Percentiles rank a stretch among this genome's conserved stretches.
Conservation (phyloP, 2,113 vertebrate species). For the Cyprinodon brontotheroides region DNA sequence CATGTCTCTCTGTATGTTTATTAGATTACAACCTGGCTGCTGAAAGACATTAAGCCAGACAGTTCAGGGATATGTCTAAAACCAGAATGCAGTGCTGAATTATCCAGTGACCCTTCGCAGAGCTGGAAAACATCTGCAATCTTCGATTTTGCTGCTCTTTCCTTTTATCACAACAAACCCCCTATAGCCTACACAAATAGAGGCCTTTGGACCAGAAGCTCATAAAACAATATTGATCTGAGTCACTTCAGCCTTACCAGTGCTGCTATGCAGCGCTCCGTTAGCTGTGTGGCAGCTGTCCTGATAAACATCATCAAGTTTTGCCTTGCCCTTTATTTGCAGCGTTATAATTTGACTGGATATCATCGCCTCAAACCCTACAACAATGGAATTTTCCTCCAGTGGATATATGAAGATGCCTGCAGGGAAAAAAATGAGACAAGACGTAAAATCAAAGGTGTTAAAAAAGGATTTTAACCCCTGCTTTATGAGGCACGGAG, state of each 20-base stretch:
- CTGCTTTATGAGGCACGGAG: not conserved
- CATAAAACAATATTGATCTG: conserved; percentile 7
- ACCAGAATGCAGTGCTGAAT: not conserved
- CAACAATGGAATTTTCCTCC: conserved; percentile 87
- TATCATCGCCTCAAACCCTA: conserved; percentile 91
- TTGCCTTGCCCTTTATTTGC: conserved; percentile 94
- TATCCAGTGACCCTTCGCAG: not conserved
- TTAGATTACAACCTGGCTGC: not conserved
- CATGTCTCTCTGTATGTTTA: not conserved
- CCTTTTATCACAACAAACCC: not conserved
- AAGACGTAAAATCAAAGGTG: not conserved
- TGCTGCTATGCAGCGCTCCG: conserved; percentile 64
- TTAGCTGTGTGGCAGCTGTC: conserved; percentile 72
- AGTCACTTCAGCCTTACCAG: conserved; percentile 75
- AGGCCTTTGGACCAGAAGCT: not conserved
- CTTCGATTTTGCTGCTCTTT: not conserved
- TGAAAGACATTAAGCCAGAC: not conserved
- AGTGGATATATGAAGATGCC: conserved; percentile 94
- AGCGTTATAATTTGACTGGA: conserved; percentile 84
- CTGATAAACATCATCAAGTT: conserved; percentile 81
- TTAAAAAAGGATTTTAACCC: conserved; percentile 16
- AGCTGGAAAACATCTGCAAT: conserved; percentile 4
- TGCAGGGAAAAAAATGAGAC: conserved; percentile 51
- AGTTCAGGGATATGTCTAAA: not conserved
- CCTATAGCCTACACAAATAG: conserved; percentile 6